phyloP scores from a whole-genome alignment of 1,140 invertebrate species.

The Conopomorpha cramerella region DNA sequence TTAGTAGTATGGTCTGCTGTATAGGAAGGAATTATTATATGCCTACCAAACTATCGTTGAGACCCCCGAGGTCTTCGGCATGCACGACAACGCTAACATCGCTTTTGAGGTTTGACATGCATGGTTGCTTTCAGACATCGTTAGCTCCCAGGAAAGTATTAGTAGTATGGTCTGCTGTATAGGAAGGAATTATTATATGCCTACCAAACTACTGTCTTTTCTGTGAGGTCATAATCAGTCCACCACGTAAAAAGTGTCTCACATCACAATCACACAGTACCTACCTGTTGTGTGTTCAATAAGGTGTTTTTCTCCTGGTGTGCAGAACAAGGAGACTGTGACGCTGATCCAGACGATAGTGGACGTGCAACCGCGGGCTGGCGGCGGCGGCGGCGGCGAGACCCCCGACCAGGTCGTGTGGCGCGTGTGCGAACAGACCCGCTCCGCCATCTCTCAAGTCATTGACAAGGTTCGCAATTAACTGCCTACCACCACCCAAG shows the following conservation, averaged over 20 bases:
- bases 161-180: too few species aligned
- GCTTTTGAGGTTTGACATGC: slow-evolving; percentile 72
- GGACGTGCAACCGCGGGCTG: slow-evolving; percentile 72
- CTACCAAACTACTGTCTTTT: too few species aligned
- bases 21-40: too few species aligned
- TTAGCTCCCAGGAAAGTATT: too few species aligned
- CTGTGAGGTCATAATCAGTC: too few species aligned
- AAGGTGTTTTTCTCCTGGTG: too few species aligned
- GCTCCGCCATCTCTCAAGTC: slow-evolving; percentile 12
- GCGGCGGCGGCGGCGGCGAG: slow-evolving; percentile 62
- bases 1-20: too few species aligned
- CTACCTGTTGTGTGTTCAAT: too few species aligned
- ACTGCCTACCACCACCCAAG: too few species aligned
- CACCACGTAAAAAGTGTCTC: neutral
- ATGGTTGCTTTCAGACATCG: too few species aligned
- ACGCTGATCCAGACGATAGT: slow-evolving; percentile 71
- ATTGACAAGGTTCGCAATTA: slow-evolving; percentile 20
- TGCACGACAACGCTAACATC: slow-evolving; percentile 91
- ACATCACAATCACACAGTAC: neutral
- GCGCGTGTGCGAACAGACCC: slow-evolving; percentile 69
- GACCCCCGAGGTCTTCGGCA: slow-evolving; percentile 87
- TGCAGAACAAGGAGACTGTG: slow-evolving; percentile 75
- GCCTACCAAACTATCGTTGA: too few species aligned
- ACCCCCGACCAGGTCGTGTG: slow-evolving; percentile 77
- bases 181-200: too few species aligned